Base-by-base conservation (phyloP, 1,140 invertebrate species). In the Latrodectus geometricus region DNA sequence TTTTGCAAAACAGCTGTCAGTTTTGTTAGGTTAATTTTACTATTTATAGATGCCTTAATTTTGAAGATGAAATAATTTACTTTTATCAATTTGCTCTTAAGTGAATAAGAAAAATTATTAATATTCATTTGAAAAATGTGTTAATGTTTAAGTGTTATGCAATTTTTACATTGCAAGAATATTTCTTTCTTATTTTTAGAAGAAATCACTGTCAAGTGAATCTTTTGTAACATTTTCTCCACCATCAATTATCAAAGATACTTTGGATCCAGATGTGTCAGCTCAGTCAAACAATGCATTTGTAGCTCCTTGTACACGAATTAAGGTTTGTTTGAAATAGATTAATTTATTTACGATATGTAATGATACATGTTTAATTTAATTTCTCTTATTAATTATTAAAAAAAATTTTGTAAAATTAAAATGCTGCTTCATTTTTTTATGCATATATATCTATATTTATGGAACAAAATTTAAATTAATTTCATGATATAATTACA, bases 141-240 rank as follows among this genome's bases (percentile, higher is more conserved):
- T 65, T 65, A n/a, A n/a, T 65, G 61, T 7, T 65, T 65, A n/a
- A 65, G 61, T 3, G 61, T 15, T 65, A 65, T 15, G n/a, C 12
- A 65, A 65, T 14, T n/a, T 15, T n/a, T 65, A 15, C 1, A 65
- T 15, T 65, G 3, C 61, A 65, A 65, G 12, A 15, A 7, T 15
- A 65, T 15, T n/a, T 14, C n/a, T 7, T 65, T n/a, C n/a, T 3
- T 69, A 15, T 85, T 93, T 93, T 5, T 93, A 96, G 94, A 97
- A 96, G 91, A 97, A 97, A 92, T 96, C 95, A 72, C 91, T 97
- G 90, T 94, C 93, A 15, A 94, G 94, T 20, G 95, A 96, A 89
- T 94, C 94, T 50, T 96, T 95, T 9, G 94, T 95, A 15, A 91
- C 96, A 86, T 97, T 97, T 89, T 97, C 96, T 2, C 96, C 96